Conservation (phyloP, 2,113 vertebrate species). For the Plecturocebus donacophilus region DNA sequence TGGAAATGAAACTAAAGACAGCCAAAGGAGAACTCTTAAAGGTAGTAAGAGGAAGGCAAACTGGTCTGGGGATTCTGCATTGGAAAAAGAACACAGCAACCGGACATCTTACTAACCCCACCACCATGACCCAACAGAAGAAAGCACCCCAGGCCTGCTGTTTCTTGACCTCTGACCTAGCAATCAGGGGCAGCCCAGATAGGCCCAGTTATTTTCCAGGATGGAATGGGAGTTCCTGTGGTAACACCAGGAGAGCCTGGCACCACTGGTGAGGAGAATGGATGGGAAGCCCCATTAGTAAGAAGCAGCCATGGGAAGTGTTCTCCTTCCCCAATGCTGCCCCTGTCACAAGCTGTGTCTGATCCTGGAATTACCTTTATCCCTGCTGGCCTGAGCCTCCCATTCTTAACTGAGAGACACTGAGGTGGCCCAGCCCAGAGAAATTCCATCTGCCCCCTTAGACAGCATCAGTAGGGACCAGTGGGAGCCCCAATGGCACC, state of each 20-base stretch:
- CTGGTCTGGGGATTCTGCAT: background rate
- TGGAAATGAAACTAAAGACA: background rate
- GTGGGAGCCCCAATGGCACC: rapidly evolving
- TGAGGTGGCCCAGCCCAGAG: background rate
- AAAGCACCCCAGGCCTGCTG: background rate
- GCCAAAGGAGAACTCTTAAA: background rate
- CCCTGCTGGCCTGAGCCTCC: background rate
- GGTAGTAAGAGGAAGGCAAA: background rate
- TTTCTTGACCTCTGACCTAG: background rate
- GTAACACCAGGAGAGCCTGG: background rate
- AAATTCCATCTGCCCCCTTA: background rate
- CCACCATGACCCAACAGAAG: background rate
- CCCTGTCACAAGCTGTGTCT: background rate
- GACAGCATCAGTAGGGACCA: background rate
- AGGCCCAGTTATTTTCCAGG: background rate
- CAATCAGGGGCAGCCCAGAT: background rate
- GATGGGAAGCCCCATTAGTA: background rate
- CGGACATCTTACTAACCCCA: background rate
- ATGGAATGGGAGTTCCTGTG: background rate
- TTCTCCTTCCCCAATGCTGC: background rate
- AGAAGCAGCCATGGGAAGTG: background rate
- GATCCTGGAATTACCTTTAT: background rate
- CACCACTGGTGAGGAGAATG: background rate
- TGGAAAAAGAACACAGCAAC: background rate
- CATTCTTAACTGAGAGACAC: background rate